Conservation (phyloP, 2,113 vertebrate species). For the Apodemus speciosus region DNA sequence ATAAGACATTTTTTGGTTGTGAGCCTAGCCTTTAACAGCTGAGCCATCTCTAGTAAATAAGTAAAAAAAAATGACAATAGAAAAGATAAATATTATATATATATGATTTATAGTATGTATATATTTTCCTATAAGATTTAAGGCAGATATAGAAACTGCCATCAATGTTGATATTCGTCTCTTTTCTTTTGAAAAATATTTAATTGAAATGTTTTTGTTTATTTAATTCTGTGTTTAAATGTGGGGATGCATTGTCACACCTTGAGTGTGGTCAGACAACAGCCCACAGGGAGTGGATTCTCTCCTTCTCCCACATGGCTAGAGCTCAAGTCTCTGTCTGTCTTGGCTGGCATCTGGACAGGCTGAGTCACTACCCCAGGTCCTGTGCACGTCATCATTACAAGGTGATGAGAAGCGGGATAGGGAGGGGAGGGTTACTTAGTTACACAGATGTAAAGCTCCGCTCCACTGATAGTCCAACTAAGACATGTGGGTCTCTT, state of each 20-base stretch:
- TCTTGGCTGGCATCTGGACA: not conserved
- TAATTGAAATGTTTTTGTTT: not conserved
- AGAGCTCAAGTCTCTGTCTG: not conserved
- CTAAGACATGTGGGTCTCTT: constrained; percentile 8
- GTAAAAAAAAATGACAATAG: too few relatives aligned
- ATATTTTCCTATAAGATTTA: not conserved
- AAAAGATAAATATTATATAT: too few relatives aligned
- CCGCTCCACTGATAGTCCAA: constrained; percentile 35
- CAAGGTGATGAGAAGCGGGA: not conserved
- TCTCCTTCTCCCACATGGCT: not conserved
- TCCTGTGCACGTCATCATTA: not conserved
- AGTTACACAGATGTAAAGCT: constrained; percentile 10
- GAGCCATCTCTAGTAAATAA: too few relatives aligned
- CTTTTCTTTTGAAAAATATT: not conserved
- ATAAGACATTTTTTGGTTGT: not conserved
- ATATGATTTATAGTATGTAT: constrained; percentile 10
- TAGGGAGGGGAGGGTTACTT: not conserved
- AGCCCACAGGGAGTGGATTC: not conserved
- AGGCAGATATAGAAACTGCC: constrained; percentile 34
- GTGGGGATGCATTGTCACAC: not conserved
- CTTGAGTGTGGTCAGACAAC: not conserved
- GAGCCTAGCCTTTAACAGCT: too few relatives aligned
- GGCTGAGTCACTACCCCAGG: too few relatives aligned
- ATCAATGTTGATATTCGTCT: constrained; percentile 16
- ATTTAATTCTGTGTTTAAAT: not conserved